phyloP scores from a whole-genome alignment of 2,888 invertebrate genomes.

The Eugnorisma glareosa region DNA sequence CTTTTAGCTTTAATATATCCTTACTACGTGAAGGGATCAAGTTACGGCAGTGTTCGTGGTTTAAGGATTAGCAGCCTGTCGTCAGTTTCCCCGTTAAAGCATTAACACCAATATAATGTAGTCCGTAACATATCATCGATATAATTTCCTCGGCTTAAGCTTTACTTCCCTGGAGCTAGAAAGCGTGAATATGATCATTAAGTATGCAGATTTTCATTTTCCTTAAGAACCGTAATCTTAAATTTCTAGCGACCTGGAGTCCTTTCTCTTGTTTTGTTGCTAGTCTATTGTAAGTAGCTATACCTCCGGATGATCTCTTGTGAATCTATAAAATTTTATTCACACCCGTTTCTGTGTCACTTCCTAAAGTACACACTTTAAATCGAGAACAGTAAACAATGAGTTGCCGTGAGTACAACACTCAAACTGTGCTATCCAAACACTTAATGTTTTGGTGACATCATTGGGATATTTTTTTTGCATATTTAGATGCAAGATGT shows the following conservation, averaged over 20 bases:
- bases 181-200: constrained; percentile 38
- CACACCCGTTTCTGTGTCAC: constrained; percentile 59
- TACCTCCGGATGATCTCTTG: constrained; percentile 47
- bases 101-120: constrained; percentile 17
- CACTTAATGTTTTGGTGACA: constrained; percentile 56
- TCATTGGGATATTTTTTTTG: constrained; percentile 57
- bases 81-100: constrained; percentile 14
- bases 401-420: constrained; percentile 48
- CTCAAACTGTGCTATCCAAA: constrained; percentile 62
- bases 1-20: background rate
- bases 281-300: constrained; percentile 26
- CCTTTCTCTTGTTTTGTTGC: constrained; percentile 52
- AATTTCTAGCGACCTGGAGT: constrained; percentile 1
- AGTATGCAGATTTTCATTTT: constrained; percentile 50
- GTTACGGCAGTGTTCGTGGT: background rate
- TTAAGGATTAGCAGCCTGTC: constrained; percentile 29
- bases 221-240: constrained; percentile 23
- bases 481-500: constrained; percentile 35
- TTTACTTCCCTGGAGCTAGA: constrained; percentile 46
- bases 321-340: constrained; percentile 57
- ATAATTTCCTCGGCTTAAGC: constrained; percentile 21
- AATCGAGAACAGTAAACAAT: constrained; percentile 64
- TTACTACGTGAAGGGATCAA: background rate
- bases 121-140: constrained; percentile 7
- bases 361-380: constrained; percentile 54